phyloP scores from a whole-genome alignment of 2,888 invertebrate species.

The Tetranychus piercei region DNA sequence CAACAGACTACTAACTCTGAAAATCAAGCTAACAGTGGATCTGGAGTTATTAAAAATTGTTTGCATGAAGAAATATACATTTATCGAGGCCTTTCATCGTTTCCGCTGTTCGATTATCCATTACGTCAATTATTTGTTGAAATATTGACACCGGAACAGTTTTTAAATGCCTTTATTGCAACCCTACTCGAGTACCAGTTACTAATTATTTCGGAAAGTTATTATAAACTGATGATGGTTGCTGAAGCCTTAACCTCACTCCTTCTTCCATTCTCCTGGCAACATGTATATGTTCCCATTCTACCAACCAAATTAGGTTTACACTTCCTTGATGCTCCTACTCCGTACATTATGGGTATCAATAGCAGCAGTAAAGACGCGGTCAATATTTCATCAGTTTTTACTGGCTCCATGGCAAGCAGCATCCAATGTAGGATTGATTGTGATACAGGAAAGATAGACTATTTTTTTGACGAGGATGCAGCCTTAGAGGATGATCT shows the following conservation, averaged over 20 bases:
- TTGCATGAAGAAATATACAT: slow-evolving; percentile 11
- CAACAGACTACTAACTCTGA: background rate
- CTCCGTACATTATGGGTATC: slow-evolving; percentile 90
- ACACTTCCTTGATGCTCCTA: slow-evolving; percentile 94
- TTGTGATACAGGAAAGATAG: slow-evolving; percentile 20
- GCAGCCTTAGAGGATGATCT: background rate
- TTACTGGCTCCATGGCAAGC: background rate
- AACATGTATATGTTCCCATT: slow-evolving; percentile 96
- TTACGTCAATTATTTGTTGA: slow-evolving; percentile 60
- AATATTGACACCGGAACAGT: slow-evolving; percentile 72
- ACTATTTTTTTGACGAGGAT: slow-evolving; percentile 11
- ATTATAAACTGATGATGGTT: slow-evolving; percentile 84
- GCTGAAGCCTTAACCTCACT: slow-evolving; percentile 78
- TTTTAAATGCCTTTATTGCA: slow-evolving; percentile 81
- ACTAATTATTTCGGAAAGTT: slow-evolving; percentile 52
- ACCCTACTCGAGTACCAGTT: slow-evolving; percentile 91
- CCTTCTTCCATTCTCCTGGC: slow-evolving; percentile 88
- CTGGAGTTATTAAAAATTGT: background rate
- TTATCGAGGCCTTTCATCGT: slow-evolving; percentile 41
- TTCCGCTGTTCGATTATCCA: slow-evolving; percentile 85
- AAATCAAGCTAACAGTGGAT: background rate
- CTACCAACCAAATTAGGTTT: slow-evolving; percentile 60
- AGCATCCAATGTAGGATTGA: slow-evolving; percentile 17
- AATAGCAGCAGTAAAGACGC: slow-evolving; percentile 15
- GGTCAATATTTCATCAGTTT: background rate